Base-by-base conservation (phyloP, 2,797 vertebrate genomes). In the Staurois parvus region DNA sequence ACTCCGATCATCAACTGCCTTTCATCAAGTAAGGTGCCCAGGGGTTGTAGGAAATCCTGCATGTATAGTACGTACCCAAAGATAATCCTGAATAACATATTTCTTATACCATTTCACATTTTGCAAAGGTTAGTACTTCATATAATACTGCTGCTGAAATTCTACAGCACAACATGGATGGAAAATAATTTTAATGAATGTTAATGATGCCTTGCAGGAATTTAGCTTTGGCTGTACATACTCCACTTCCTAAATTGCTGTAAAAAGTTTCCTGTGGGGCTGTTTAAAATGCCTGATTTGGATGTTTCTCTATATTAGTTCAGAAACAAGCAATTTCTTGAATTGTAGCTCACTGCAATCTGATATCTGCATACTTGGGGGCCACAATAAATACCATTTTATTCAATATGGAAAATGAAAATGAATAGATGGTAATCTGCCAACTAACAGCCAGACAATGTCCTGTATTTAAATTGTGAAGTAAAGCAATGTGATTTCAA, bases 121-220 rank as follows among this genome's bases (percentile, higher is more conserved):
- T 48, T 12, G 29, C 30, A 52, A 69, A 52, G 42, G 62, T 56
- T 48, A 29, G 48, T 62, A n/a, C 30, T 12, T 76, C 24, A 26
- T 59, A 5, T 72, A 10, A 40, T 10, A n/a, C 12, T n/a, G 26
- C 28, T 70, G 42, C 48, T 19, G 37, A 37, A 32, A 56, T 72
- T 62, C 7, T 59, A 11, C 68, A 11, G n/a, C 68, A 72, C 37
- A 72, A 32, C 79, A 72, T 64, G 52, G 74, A 72, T 77, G 83
- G 52, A 84, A 85, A 85, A 64, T 73, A 56, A 34, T 69, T 80
- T 48, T 74, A 76, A 75, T 75, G 84, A 67, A 81, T 76, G 17
- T 40, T 80, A 85, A 85, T 85, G 42, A 85, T 37, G 77, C 77
- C 78, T 85, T 75, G 76, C 84, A 76, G 72, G 66, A 56, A 56